Evolutionary conservation across 2,113 vertebrate genomes (phyloP), one percentile per base, ranked within the genome.

Genomic region (Mystacornis crossleyi): DNA sequence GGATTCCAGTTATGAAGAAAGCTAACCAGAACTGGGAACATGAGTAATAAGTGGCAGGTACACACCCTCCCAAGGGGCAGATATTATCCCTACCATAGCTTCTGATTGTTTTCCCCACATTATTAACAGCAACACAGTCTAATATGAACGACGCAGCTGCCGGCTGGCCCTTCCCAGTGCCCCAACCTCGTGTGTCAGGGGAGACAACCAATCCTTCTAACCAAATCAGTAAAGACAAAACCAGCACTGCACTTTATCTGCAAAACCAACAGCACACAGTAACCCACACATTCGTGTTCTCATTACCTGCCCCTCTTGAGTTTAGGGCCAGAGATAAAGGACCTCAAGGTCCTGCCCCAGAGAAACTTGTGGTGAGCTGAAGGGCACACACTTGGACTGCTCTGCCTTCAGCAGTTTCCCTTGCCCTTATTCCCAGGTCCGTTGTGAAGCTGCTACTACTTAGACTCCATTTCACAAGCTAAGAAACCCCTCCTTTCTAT

Each of bases 61-160:
- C 81, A 94, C 81, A 62, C 86, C 55, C 71, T 96, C 11, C 45
- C 83, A 84, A 82, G 53, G 28, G 23, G 54, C 28, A 61, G 78
- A 95, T 97, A 83, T 45, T 93, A 87, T 90, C 92, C 79, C 28
- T 96, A 9, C 81, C 38, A 62, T 57, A 85, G 80, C 28, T 94
- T 77, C 48, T 69, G 64, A 60, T 82, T 88, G 50, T 89, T 87
- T 94, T 83, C 25, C 53, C 71, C 3, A 2, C 1, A 0, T 90
- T 74, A 88, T 85, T 92, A 84, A 75, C 50, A 94, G 69, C 40
- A 55, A 38, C 7, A 5, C 7, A 8, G 29, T 38, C 66, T 91
- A 90, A 95, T 91, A 75, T 91, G 72, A 70, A 95, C 91, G 81
- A 57, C 85, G 61, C 1, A 0, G 0, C 71, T 9, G 11, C 87